These are phyloP conservation scores for Edolisoma coerulescens DNA, from an alignment of 2,113 vertebrate species.

Conservation along the genomic window DNA sequence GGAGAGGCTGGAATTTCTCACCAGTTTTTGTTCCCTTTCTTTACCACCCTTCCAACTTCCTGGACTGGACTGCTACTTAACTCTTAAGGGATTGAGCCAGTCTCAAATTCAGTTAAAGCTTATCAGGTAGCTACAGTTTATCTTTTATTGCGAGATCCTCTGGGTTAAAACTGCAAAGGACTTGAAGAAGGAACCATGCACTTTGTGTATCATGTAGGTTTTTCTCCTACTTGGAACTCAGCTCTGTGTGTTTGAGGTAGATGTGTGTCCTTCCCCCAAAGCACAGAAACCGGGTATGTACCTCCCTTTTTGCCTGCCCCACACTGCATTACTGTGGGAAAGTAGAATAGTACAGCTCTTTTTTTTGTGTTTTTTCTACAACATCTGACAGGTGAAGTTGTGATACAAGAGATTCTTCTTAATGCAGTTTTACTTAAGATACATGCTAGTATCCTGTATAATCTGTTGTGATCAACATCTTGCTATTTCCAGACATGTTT, in stretches of 20 bases:
- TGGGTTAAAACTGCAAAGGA: neutral
- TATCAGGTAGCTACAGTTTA: neutral
- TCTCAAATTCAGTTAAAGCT: neutral
- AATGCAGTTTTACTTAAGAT: neutral
- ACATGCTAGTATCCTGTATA: neutral
- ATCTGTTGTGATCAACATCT: neutral
- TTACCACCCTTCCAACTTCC: neutral
- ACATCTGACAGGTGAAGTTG: neutral
- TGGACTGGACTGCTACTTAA: neutral
- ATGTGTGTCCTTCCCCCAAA: neutral
- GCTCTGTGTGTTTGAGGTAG: neutral
- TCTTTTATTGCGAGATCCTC: neutral
- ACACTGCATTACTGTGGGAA: neutral
- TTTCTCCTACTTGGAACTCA: neutral
- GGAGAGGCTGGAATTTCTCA: neutral
- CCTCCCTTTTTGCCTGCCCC: neutral
- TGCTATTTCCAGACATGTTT: neutral
- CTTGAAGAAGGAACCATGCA: neutral
- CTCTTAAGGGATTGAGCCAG: neutral
- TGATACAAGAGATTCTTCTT: neutral
- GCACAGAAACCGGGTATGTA: neutral
- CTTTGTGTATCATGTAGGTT: rapidly evolving
- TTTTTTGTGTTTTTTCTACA: neutral
- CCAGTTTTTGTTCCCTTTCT: neutral
- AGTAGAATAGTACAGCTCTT: neutral